Evolutionary conservation across 2,888 invertebrate species (phyloP).

Genomic region (Trimorus sp.): DNA sequence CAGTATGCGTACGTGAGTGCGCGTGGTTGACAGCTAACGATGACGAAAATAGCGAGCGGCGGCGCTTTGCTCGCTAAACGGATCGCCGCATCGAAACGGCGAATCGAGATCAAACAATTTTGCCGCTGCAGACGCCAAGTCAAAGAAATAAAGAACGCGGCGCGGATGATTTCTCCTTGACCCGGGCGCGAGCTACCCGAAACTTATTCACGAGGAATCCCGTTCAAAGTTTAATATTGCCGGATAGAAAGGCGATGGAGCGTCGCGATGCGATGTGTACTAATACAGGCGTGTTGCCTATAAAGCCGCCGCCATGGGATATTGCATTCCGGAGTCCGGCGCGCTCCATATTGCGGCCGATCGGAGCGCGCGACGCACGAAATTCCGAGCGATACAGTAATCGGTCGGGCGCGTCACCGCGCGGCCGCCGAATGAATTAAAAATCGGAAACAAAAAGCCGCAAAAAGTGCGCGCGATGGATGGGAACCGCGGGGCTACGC

Average conservation of each 20-base stretch:
- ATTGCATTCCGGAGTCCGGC: slow-evolving; percentile 57
- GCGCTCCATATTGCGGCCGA: slow-evolving; percentile 51
- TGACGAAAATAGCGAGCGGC: too few species aligned
- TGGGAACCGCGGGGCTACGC: neutral
- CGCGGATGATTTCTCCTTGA: slow-evolving; percentile 65
- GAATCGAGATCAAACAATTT: slow-evolving; percentile 63
- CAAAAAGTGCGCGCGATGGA: neutral
- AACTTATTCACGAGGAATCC: slow-evolving; percentile 77
- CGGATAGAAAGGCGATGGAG: slow-evolving; percentile 73
- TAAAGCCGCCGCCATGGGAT: slow-evolving; percentile 66
- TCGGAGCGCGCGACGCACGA: slow-evolving; percentile 10
- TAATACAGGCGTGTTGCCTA: slow-evolving; percentile 67
- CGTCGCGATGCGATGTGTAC: slow-evolving; percentile 67
- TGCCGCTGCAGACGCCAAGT: slow-evolving; percentile 41
- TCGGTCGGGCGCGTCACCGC: slow-evolving; percentile 24
- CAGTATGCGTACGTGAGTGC: too few species aligned
- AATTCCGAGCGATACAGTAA: slow-evolving; percentile 42
- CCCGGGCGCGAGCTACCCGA: slow-evolving; percentile 60
- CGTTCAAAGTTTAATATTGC: slow-evolving; percentile 77
- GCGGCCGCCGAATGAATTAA: slow-evolving; percentile 32
- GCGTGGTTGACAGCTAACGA: too few species aligned
- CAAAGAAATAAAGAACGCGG: slow-evolving; percentile 59
- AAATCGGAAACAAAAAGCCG: slow-evolving; percentile 39
- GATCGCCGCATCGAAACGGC: slow-evolving; percentile 46
- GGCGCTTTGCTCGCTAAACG: slow-evolving; percentile 38